Conservation (phyloP, 2,888 invertebrate genomes). For the Rhaphigaster nebulosa region DNA sequence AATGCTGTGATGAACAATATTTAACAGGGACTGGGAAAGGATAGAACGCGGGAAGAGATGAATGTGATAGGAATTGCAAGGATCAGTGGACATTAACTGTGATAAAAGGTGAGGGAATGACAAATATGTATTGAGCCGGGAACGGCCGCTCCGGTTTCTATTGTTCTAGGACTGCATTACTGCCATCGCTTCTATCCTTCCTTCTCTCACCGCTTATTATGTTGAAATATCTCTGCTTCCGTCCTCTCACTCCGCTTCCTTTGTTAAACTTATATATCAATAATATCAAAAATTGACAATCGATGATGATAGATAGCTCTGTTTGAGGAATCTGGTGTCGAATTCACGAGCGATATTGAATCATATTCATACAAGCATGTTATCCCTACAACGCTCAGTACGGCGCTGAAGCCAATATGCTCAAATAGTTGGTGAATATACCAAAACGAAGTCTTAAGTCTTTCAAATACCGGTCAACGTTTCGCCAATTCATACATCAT, state of each 20-base stretch:
- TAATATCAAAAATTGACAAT: background rate
- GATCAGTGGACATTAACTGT: background rate
- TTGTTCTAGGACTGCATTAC: constrained; percentile 28
- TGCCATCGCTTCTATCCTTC: background rate
- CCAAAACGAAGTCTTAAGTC: too few relatives aligned
- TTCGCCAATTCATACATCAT: too few relatives aligned
- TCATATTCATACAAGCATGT: too few relatives aligned
- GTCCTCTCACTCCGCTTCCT: background rate
- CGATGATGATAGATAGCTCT: background rate
- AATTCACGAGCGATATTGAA: too few relatives aligned
- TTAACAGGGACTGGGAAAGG: background rate
- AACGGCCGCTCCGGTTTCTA: background rate
- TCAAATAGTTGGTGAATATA: too few relatives aligned
- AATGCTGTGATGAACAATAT: background rate
- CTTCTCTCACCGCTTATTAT: background rate
- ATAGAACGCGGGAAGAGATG: background rate
- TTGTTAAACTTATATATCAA: background rate
- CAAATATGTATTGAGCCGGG: constrained; percentile 33
- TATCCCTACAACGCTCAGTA: too few relatives aligned
- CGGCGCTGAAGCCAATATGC: too few relatives aligned
- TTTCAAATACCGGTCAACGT: too few relatives aligned
- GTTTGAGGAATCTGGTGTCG: too few relatives aligned
- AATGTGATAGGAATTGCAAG: constrained; percentile 28
- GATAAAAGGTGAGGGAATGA: constrained; percentile 38
- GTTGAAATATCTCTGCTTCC: background rate